These are phyloP conservation scores for Cinara cedri DNA, from an alignment of 2,888 invertebrate genomes.

Conservation along the genomic window DNA sequence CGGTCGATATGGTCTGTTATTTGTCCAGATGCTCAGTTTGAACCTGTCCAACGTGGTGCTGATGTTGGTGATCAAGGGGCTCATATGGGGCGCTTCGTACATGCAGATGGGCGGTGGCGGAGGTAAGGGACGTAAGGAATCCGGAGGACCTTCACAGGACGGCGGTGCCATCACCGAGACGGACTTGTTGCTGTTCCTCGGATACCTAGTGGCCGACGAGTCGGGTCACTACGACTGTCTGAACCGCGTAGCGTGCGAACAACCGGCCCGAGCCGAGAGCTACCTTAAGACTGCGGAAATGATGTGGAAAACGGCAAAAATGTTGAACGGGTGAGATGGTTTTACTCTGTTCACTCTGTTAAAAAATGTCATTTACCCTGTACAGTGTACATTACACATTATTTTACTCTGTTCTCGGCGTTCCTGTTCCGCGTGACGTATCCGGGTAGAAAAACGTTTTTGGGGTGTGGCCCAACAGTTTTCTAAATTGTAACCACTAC, in stretches of 20 bases:
- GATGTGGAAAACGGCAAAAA: conserved; percentile 31
- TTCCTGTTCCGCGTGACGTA: no score
- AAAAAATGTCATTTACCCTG: no score
- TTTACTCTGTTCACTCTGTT: no score
- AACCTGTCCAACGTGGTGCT: conserved; percentile 47
- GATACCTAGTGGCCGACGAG: conserved; percentile 45
- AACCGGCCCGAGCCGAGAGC: conserved; percentile 30
- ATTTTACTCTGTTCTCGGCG: no score
- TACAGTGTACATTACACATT: no score
- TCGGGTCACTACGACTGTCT: conserved; percentile 43
- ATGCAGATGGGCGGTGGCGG: conserved; percentile 8
- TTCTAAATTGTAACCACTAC: no score
- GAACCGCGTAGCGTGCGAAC: conserved; percentile 51
- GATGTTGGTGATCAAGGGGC: conserved; percentile 50
- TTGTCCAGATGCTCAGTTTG: conserved; percentile 41
- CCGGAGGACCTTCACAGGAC: neutral
- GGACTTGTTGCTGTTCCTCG: conserved; percentile 41
- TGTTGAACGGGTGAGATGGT: conserved; percentile 18
- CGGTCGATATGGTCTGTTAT: conserved; percentile 5
- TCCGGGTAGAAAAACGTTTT: no score
- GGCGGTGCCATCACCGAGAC: conserved; percentile 20
- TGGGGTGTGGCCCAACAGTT: no score
- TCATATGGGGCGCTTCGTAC: conserved; percentile 50
- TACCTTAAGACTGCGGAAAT: conserved; percentile 42
- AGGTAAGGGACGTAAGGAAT: conserved; percentile 1